These are phyloP conservation scores for Anser brachyrhynchus DNA, from an alignment of 2,113 vertebrate species.

Conservation along the genomic window DNA sequence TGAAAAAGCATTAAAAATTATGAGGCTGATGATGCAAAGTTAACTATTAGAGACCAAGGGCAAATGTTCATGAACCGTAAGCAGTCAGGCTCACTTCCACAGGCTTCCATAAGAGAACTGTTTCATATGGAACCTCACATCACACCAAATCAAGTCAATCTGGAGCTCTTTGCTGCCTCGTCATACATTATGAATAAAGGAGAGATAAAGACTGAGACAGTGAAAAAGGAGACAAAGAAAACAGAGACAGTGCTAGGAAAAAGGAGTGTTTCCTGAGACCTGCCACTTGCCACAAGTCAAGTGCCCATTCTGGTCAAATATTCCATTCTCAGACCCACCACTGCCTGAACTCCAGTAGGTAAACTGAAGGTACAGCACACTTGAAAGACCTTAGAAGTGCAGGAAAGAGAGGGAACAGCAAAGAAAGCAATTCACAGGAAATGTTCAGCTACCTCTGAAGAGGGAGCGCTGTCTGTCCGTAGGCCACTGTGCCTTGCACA, in stretches of 20 bases:
- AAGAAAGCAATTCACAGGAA: not conserved
- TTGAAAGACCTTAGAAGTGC: not conserved
- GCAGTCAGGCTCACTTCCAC: not conserved
- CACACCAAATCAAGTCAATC: not conserved
- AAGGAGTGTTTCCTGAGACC: not conserved
- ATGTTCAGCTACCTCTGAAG: not conserved
- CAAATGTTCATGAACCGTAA: not conserved
- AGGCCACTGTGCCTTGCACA: not conserved
- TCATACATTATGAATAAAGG: not conserved
- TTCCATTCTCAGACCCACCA: not conserved
- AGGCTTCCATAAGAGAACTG: not conserved
- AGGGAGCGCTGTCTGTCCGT: not conserved
- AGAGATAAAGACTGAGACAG: not conserved
- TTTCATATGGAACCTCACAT: not conserved
- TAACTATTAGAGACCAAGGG: not conserved
- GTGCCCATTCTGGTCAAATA: not conserved
- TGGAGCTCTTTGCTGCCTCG: not conserved
- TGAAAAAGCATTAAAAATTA: not conserved
- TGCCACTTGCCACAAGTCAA: not conserved
- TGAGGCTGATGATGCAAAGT: not conserved
- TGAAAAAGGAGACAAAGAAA: not conserved
- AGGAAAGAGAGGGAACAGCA: not conserved
- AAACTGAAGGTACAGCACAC: not conserved
- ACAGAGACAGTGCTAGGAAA: not conserved
- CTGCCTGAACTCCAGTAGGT: rapidly evolving